Conservation (phyloP, 64 coral and sea anemone genomes). For the Montipora efflorescens region DNA sequence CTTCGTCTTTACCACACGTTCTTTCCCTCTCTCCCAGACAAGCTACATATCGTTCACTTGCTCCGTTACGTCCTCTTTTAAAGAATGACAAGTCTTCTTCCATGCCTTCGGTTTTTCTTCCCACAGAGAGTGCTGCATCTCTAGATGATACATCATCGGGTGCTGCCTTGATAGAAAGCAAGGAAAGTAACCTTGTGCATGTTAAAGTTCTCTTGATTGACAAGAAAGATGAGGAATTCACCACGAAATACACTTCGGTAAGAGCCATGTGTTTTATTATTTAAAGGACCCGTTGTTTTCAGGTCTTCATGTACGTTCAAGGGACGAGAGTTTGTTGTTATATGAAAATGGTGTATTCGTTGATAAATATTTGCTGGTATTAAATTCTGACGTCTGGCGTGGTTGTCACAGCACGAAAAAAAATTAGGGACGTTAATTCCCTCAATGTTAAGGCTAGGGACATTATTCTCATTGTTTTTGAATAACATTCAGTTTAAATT, state of each 20-base stretch:
- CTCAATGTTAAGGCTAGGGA: no score
- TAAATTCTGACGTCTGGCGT: no score
- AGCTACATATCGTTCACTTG: constrained; percentile 65
- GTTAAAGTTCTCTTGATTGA: constrained; percentile 75
- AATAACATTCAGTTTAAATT: no score
- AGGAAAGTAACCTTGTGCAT: constrained; percentile 77
- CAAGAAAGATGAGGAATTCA: constrained; percentile 79
- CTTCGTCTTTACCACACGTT: constrained; percentile 77
- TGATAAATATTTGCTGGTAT: no score
- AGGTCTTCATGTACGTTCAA: no score
- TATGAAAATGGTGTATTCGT: no score
- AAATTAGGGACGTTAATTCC: no score
- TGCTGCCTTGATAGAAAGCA: constrained; percentile 51
- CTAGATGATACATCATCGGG: constrained; percentile 21
- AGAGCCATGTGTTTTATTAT: background rate
- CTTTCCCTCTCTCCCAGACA: constrained; percentile 67
- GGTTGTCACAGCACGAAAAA: no score
- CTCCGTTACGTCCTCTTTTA: constrained; percentile 82
- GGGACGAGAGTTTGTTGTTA: no score
- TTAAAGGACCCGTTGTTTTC: background rate
- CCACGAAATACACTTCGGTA: constrained; percentile 84
- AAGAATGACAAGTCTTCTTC: constrained; percentile 79
- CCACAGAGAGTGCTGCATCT: constrained; percentile 11
- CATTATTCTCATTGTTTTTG: no score
- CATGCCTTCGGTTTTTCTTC: constrained; percentile 47